Base-by-base conservation (phyloP, 2,888 invertebrate species). In the Melinaea marsaeus region DNA sequence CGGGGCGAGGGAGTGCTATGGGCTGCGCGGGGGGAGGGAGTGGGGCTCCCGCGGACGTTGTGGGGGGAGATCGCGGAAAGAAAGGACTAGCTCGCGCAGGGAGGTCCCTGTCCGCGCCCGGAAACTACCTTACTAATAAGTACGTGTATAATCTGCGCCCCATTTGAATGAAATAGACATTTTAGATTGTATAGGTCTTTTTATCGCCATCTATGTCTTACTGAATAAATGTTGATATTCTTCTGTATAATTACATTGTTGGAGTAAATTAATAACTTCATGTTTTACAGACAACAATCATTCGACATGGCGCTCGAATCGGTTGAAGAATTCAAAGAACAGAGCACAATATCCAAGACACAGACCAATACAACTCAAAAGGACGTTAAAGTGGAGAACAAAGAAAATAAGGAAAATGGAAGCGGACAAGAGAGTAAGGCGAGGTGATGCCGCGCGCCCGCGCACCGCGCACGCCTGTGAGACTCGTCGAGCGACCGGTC, bases 221-320 rank as follows among this genome's bases (percentile, higher is more conserved):
- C 37, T 37, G 9, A 42, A 42, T 42, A 42, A 42, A 42, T 42
- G 9, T 42, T 9, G 7, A 42, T 42, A 9, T 5, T 3, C 9
- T 7, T 42, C 11, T 42, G 3, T 1, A 9, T 51, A 51, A 9
- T 3, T 46, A 0, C 13, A 51, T 32, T 51, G 6, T 32, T 7
- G 5, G 13, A 47, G 6, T 32, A 32, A 51, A 2, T 51, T 34
- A 22, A 47, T 55, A 56, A 48, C 13, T 60, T 60, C 33, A 9
- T 65, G 3, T 69, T 64, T 67, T 74, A 68, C 79, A 86, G 86
- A 62, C 88, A 89, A 80, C 71, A 83, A 4, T 90, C 90, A 2
- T 90, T 90, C 69, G 90, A 90, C 71, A 80, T 85, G 33, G 84
- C 77, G 1, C 74, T 90, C 7, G 90, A 90, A 66, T 82, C 90